Evolutionary conservation across 2,113 vertebrate genomes (phyloP).

Genomic region (Toxotes jaculatrix): DNA sequence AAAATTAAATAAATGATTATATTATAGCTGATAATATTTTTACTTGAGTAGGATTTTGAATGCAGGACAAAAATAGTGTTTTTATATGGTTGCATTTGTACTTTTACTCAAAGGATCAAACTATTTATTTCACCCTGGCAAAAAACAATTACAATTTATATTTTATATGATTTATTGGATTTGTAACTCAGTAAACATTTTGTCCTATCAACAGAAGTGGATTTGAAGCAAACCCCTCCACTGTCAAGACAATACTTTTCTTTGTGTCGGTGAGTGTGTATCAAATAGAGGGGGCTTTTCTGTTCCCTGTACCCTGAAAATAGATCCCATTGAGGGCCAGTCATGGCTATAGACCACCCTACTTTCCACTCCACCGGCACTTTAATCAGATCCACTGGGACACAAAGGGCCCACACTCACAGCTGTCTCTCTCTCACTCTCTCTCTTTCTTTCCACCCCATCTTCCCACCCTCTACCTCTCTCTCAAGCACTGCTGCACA

Average conservation of each 20-base stretch:
- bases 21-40: not conserved
- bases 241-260: not conserved
- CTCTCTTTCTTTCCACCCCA: not conserved
- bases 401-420: conserved; percentile 39
- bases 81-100: not conserved
- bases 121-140: not conserved
- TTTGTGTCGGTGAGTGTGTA: conserved; percentile 14
- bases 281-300: conserved; percentile 37
- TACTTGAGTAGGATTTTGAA: not conserved
- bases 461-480: not conserved
- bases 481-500: conserved; percentile 12
- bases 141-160: not conserved
- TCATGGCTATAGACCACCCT: conserved; percentile 62
- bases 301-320: conserved; percentile 60
- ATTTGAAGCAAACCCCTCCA: not conserved
- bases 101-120: not conserved
- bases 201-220: not conserved
- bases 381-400: conserved; percentile 79
- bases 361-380: conserved; percentile 74
- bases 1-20: too few species aligned
- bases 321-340: conserved; percentile 60
- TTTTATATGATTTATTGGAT: not conserved
- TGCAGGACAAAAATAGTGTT: not conserved
- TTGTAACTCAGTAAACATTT: not conserved
- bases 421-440: conserved; percentile 54